phyloP scores from a whole-genome alignment of 2,113 vertebrate species.

The Progne subis region DNA sequence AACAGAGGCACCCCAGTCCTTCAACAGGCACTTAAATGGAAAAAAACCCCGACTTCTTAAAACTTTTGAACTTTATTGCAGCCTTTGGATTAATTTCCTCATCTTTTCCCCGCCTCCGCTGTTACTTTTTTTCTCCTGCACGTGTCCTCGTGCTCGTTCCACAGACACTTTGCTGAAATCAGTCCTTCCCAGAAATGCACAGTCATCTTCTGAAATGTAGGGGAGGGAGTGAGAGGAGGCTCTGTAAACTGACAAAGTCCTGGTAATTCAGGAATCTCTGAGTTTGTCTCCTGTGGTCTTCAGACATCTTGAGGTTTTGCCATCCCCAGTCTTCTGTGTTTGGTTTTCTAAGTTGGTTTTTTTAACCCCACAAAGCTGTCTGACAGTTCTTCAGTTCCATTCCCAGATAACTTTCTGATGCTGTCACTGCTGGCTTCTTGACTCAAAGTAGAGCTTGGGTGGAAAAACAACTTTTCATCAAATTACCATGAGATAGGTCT shows the following conservation, averaged over 20 bases:
- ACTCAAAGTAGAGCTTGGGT: background rate
- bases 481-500: background rate
- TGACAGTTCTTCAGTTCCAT: background rate
- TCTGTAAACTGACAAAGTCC: background rate
- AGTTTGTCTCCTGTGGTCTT: background rate
- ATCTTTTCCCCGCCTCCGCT: background rate
- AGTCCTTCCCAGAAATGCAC: background rate
- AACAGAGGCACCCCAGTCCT: background rate
- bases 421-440: conserved; percentile 36
- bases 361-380: conserved; percentile 15
- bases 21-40: background rate
- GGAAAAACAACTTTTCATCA: conserved; percentile 29
- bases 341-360: background rate
- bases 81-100: background rate
- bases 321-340: background rate
- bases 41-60: background rate
- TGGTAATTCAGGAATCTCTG: background rate
- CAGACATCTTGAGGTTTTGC: background rate
- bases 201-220: background rate
- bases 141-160: background rate
- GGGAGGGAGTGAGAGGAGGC: background rate
- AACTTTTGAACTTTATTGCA: background rate
- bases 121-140: background rate
- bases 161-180: background rate
- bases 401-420: conserved; percentile 40